Evolutionary conservation across 1,140 invertebrate species (phyloP).

Genomic region (Apis laboriosa): DNA sequence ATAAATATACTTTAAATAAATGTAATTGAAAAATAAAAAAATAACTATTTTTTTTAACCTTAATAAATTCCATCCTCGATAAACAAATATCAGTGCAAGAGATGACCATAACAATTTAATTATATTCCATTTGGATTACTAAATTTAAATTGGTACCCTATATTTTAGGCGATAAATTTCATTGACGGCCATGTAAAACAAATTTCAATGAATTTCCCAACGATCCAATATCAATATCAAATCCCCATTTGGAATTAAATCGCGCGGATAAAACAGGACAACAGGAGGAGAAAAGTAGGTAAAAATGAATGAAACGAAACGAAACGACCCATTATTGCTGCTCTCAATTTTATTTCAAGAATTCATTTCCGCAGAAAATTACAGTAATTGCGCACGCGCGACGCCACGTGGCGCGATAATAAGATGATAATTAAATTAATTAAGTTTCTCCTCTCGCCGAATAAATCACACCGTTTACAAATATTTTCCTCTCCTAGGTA

Average conservation of each 20-base stretch:
- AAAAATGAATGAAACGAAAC: background rate
- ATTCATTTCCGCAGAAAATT: conserved; percentile 58
- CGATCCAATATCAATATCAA: background rate
- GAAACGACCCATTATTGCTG: conserved; percentile 14
- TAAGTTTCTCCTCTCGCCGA: conserved; percentile 50
- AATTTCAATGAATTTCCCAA: no score
- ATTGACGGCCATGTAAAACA: no score
- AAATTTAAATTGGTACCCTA: no score
- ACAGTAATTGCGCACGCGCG: conserved; percentile 52
- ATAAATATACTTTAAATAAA: no score
- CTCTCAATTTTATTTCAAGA: conserved; percentile 61
- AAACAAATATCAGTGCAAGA: no score
- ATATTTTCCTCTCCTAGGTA: conserved; percentile 36
- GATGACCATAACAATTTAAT: no score
- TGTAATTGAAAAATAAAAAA: no score
- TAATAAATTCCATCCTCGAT: no score
- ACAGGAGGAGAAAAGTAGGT: background rate
- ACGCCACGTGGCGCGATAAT: conserved; percentile 43
- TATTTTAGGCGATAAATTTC: no score
- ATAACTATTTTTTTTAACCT: no score
- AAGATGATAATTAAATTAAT: conserved; percentile 60
- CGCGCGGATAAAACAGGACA: no score
- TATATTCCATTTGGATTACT: no score
- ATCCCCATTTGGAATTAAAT: background rate
- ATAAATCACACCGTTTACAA: conserved; percentile 44